Evolutionary conservation across 2,797 vertebrate species (phyloP).

Genomic region (Brachyrhaphis roseni): DNA sequence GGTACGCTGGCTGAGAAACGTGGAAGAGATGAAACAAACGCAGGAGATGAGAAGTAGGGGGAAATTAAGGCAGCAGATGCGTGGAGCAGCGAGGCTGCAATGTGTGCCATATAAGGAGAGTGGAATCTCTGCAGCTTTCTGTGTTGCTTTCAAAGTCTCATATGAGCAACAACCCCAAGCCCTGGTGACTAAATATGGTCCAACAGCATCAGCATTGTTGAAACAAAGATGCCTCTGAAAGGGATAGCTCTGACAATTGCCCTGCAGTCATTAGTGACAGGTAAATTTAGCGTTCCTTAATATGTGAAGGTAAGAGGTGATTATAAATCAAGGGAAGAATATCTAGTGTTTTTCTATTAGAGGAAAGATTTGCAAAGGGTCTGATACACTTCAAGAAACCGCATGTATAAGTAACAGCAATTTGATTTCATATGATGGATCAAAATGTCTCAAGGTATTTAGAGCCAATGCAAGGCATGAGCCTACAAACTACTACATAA

Average conservation of each 20-base stretch:
- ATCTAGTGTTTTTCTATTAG: not conserved
- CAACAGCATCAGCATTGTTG: constrained; percentile 75
- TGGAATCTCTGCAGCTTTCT: constrained; percentile 91
- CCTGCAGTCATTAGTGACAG: constrained; percentile 33
- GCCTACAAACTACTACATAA: not conserved
- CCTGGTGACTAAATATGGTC: constrained; percentile 98
- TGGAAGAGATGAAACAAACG: constrained; percentile 34
- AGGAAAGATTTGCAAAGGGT: not conserved
- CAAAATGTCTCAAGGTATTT: not conserved
- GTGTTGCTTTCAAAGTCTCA: constrained; percentile 81
- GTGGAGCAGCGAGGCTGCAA: constrained; percentile 69
- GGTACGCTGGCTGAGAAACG: constrained; percentile 33
- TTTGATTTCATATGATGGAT: not conserved
- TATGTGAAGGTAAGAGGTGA: not conserved
- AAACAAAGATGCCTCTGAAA: constrained; percentile 68
- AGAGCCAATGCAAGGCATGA: not conserved
- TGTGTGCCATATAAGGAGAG: constrained; percentile 86
- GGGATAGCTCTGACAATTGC: constrained; percentile 63
- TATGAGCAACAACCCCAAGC: constrained; percentile 73
- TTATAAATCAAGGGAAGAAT: not conserved
- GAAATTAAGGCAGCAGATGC: constrained; percentile 78
- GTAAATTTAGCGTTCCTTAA: constrained; percentile 2
- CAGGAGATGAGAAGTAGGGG: constrained; percentile 77
- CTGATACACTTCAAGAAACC: not conserved
- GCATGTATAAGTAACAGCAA: not conserved